Evolutionary conservation across 2,888 invertebrate genomes (phyloP).

Genomic region (Leucophenga maculata): DNA sequence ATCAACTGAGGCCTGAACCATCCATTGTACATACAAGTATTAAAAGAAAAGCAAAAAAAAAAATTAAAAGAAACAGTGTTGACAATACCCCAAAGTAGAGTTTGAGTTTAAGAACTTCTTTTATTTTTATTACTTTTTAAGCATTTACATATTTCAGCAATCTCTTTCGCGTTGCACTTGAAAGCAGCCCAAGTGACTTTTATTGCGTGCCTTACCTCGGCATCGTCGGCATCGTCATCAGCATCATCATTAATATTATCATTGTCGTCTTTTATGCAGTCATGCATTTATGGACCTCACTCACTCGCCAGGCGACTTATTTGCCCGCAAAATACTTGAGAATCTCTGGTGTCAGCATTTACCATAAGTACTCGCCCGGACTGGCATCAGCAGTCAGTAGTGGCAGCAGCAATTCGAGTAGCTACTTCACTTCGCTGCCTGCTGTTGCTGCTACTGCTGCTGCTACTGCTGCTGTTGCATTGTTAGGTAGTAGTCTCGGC

Average conservation of each 20-base stretch:
- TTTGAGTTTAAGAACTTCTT: no score
- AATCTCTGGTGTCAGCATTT: constrained; percentile 62
- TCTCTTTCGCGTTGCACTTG: constrained; percentile 40
- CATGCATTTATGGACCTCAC: constrained; percentile 17
- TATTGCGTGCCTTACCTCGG: constrained; percentile 43
- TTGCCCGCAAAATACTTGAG: constrained; percentile 65
- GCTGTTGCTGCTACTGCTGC: constrained; percentile 39
- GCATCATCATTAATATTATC: not conserved
- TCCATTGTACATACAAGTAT: not conserved
- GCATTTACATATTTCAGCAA: constrained; percentile 40
- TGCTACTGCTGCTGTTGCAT: not conserved
- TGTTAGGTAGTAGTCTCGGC: not conserved
- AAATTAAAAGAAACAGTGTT: not conserved
- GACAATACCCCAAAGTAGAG: no score
- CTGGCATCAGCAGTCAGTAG: not conserved
- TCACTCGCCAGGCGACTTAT: constrained; percentile 42
- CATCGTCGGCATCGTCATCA: not conserved
- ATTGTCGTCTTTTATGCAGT: not conserved
- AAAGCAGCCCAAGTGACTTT: constrained; percentile 65
- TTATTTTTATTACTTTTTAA: no score
- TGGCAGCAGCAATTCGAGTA: constrained; percentile 44
- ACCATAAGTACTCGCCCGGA: constrained; percentile 49
- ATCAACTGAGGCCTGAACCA: no score
- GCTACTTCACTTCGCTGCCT: constrained; percentile 56
- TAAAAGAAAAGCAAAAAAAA: not conserved